Conservation (phyloP, 2,113 vertebrate genomes). For the Amblyornis subalaris region DNA sequence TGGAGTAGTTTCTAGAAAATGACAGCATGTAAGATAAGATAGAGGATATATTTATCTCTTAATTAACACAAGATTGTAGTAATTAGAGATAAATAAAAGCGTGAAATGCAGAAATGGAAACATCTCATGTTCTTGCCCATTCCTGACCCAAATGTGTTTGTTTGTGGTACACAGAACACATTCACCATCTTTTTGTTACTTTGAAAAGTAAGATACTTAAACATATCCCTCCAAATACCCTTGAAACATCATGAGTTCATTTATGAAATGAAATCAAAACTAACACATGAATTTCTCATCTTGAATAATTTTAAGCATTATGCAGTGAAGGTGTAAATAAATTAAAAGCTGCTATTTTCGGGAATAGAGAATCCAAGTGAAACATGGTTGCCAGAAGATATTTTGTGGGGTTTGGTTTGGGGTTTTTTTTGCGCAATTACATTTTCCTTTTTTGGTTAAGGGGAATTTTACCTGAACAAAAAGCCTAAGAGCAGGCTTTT, state of each 20-base stretch:
- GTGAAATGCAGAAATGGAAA: background rate
- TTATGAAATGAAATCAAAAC: background rate
- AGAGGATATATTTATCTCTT: background rate
- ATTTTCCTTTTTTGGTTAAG: background rate
- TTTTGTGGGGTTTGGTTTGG: background rate
- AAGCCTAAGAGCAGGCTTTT: background rate
- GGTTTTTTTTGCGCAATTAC: background rate
- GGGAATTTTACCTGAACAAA: background rate
- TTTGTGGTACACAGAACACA: background rate
- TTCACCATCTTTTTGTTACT: background rate
- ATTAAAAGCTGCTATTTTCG: background rate
- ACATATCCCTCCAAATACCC: background rate
- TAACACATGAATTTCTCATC: background rate
- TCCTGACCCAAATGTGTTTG: background rate
- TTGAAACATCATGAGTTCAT: background rate
- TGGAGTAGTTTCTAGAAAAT: constrained; percentile 14
- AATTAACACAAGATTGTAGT: background rate
- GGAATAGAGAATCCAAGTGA: background rate
- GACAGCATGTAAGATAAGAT: background rate
- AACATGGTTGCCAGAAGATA: background rate
- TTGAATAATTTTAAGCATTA: background rate
- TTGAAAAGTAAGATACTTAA: background rate
- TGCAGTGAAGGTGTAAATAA: background rate
- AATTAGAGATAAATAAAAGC: background rate
- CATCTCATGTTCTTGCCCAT: background rate